Base-by-base conservation (phyloP, 2,113 vertebrate species). In the Salvelinus sp. region DNA sequence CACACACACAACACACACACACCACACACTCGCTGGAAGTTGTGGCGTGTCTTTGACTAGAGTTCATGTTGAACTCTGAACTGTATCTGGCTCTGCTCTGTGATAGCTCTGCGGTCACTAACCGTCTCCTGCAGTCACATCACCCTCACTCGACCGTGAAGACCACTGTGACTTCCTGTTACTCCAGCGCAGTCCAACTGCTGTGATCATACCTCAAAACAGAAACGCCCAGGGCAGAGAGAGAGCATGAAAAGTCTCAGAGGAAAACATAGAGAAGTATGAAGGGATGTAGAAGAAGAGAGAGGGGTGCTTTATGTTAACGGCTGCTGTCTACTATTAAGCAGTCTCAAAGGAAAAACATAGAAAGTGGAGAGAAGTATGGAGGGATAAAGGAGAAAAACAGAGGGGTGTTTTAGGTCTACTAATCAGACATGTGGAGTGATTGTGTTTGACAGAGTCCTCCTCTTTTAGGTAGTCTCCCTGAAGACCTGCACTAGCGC, bases 1-100 rank as follows among this genome's bases (percentile, higher is more conserved):
- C 68, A 47, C 68, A 47, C 68, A 47, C 18, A 6, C 66, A 33
- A 33, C 66, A 30, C 65, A 68, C 66, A 68, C 66, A 38, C 65
- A 67, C 27, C 66, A 5, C 4, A 7, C 66, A 12, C 5, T 6
- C 23, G 2, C 7, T 12, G 13, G 48, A 6, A 6, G 33, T 6
- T 44, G 16, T 12, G 6, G 6, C 3, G 18, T 4, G 30, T 18
- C n/a, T 47, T 10, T 10, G 67, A 20, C 30, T 20, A 23, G 14
- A 47, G 67, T 9, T 47, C 33, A 28, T 6, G 6, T 4, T 69
- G 67, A 69, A 69, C 33, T 48, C 68, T 48, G 66, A 30, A 30
- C 66, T 28, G 66, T 38, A 18, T 48, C n/a, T 44, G 33, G 33
- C 30, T 68, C 66, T n/a, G 30, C 28, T 30, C 30, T 44, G 38